phyloP scores from a whole-genome alignment of 2,113 vertebrate species.

The Spea multiplicata region DNA sequence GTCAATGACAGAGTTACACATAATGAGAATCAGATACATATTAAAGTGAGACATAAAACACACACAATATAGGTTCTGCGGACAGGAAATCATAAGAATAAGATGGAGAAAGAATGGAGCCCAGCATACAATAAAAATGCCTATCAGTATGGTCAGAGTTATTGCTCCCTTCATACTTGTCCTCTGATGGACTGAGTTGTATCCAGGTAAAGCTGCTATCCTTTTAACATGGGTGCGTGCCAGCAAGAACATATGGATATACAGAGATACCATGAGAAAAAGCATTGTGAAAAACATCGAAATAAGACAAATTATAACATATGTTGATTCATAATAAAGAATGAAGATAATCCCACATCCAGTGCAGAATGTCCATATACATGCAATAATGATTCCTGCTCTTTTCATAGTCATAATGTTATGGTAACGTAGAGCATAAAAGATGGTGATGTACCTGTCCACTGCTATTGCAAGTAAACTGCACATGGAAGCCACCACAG shows the following conservation, averaged over 20 bases:
- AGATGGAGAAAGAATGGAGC: slow-evolving; percentile 94
- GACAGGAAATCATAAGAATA: slow-evolving; percentile 92
- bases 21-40: slow-evolving; percentile 95
- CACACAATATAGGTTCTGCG: slow-evolving; percentile 88
- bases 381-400: slow-evolving; percentile 76
- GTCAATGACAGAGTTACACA: slow-evolving; percentile 93
- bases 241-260: slow-evolving; percentile 94
- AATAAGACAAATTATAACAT: slow-evolving; percentile 87
- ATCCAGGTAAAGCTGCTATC: slow-evolving; percentile 81
- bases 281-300: slow-evolving; percentile 94
- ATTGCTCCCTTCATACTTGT: slow-evolving; percentile 88
- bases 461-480: slow-evolving; percentile 90
- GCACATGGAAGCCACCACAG: slow-evolving; percentile 94
- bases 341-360: slow-evolving; percentile 92
- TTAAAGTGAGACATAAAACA: slow-evolving; percentile 98
- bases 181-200: slow-evolving; percentile 74
- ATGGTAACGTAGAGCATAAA: slow-evolving; percentile 90
- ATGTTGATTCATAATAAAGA: slow-evolving; percentile 85
- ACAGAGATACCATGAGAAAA: slow-evolving; percentile 88
- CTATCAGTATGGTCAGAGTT: slow-evolving; percentile 88
- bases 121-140: slow-evolving; percentile 93
- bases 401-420: slow-evolving; percentile 88
- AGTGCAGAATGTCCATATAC: slow-evolving; percentile 89
- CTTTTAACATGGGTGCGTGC: slow-evolving; percentile 84
- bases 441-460: slow-evolving; percentile 91